Base-by-base conservation (phyloP, 2,888 invertebrate genomes). In the Euplexia lucipara region DNA sequence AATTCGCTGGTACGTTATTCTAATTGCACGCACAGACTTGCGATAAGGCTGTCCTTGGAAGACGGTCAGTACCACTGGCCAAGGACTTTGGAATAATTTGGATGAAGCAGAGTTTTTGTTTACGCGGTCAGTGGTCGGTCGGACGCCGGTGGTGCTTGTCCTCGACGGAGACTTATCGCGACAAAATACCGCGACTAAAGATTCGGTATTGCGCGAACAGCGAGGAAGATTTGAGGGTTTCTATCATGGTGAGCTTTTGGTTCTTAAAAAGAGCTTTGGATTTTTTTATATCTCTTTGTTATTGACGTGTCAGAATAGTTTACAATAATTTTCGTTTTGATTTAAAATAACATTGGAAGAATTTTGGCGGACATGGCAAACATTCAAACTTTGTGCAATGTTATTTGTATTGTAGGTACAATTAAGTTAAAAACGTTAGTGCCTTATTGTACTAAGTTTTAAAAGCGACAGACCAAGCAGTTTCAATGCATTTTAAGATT, bases 41-140 rank as follows among this genome's bases (percentile, higher is more conserved):
- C 90, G 90, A 91, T 91, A 90, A 91, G 81, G 78, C 67, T 69
- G 93, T 88, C 95, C 94, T 95, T 94, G 93, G 74, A 67, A 70
- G 79, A 85, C 90, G 92, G 90, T 92, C 91, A 91, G 92, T 91
- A 90, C 86, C 89, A 84, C 61, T 80, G 86, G 82, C 89, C 94
- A 93, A 94, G 95, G 95, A 90, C 91, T 80, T 86, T 42, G 70
- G 90, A 86, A 91, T 92, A 92, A 92, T 91, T 93, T 88, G 86
- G 87, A 79, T 81, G 83, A 84, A 78, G 83, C 68, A 86, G 83
- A 66, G 84, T 81, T 83, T 86, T 87, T 91, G 91, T 91, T 89
- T 88, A 88, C 88, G 70, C 83, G 84, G 85, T 69, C 92, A 95
- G 94, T 94, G 88, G 87, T 83, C 82, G 82, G 68, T 84, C 78